phyloP scores from a whole-genome alignment of 2,113 vertebrate species.

The Amphilophus citrinellus region DNA sequence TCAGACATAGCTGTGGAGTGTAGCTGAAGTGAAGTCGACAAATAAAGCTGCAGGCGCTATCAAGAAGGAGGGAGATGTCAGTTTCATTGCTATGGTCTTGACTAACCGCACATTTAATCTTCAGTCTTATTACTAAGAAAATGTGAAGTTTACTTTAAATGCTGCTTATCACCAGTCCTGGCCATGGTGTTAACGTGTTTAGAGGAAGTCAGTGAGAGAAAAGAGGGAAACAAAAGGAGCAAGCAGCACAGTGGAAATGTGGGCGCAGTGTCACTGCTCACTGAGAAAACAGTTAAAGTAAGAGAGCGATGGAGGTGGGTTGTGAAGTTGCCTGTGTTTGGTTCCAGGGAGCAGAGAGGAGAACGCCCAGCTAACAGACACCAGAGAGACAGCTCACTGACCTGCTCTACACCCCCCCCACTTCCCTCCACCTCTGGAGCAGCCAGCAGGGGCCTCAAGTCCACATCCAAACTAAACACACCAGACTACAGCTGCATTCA shows the following conservation, averaged over 20 bases:
- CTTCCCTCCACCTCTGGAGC: constrained; percentile 49
- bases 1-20: constrained; percentile 13
- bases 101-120: constrained; percentile 2
- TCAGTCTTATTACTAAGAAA: background rate
- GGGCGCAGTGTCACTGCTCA: background rate
- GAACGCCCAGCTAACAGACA: background rate
- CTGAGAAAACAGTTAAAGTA: constrained; percentile 28
- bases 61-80: constrained; percentile 19
- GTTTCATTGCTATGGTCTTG: background rate
- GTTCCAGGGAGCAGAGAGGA: constrained; percentile 29
- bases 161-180: background rate
- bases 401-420: constrained; percentile 19
- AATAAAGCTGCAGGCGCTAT: background rate
- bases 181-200: background rate
- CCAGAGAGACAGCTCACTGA: constrained; percentile 13
- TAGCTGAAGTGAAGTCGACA: constrained; percentile 17
- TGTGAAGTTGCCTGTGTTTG: constrained; percentile 25
- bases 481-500: constrained; percentile 51
- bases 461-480: constrained; percentile 62
- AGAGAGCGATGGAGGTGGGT: background rate
- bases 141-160: background rate
- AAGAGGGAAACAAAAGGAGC: constrained; percentile 25
- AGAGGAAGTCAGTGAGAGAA: constrained; percentile 18
- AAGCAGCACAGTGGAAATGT: background rate
- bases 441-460: constrained; percentile 26